Evolutionary conservation across 1,140 invertebrate genomes (phyloP).

Genomic region (Nautilus pompilius): DNA sequence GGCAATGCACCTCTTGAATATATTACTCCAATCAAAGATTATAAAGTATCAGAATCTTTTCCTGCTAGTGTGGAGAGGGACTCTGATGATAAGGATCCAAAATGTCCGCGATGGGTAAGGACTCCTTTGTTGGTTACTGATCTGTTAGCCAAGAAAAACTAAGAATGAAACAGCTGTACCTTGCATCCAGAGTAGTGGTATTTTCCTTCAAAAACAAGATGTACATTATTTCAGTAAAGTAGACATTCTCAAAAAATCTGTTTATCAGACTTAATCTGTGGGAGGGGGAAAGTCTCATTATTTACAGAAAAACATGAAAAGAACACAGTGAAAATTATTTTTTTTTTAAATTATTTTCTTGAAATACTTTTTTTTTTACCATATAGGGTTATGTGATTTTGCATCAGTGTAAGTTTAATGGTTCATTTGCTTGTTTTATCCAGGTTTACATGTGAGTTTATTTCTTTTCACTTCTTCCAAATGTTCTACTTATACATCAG

Average conservation of each 20-base stretch:
- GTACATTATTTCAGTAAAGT: no score
- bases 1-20: constrained; percentile 74
- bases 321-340: not conserved
- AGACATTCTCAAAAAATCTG: no score
- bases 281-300: no score
- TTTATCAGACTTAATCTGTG: no score
- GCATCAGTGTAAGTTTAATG: not conserved
- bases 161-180: not conserved
- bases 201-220: not conserved
- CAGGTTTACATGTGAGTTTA: not conserved
- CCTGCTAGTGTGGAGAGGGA: not conserved
- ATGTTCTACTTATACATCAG: not conserved
- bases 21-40: constrained; percentile 51
- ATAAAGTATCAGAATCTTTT: constrained; percentile 24
- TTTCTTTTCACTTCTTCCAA: not conserved
- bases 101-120: constrained; percentile 46
- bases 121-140: not conserved
- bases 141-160: not conserved
- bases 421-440: constrained; percentile 1
- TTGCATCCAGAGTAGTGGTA: not conserved
- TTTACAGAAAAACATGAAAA: no score
- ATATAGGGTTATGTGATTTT: not conserved
- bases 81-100: constrained; percentile 22
- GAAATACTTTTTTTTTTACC: not conserved
- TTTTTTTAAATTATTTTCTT: not conserved